Conservation (phyloP, 2,113 vertebrate genomes). For the Chauna torquata region DNA sequence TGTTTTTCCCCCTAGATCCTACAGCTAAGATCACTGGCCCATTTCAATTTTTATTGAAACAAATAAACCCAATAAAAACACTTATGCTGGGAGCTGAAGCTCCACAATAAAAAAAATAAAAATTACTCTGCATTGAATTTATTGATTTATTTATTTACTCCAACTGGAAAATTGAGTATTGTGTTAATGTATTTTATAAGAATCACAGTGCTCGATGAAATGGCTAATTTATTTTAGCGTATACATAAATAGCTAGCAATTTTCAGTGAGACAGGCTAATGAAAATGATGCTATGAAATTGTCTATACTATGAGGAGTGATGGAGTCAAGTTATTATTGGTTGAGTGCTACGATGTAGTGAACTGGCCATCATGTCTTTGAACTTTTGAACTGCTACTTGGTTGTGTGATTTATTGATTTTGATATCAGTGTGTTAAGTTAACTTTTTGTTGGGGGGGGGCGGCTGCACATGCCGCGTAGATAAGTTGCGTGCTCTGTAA, state of each 20-base stretch:
- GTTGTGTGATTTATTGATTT: conserved; percentile 83
- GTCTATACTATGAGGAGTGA: conserved; percentile 81
- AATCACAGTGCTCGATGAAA: conserved; percentile 91
- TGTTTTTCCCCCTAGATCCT: conserved; percentile 14
- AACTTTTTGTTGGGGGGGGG: conserved; percentile 66
- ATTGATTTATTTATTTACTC: conserved; percentile 89
- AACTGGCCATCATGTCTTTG: conserved; percentile 85
- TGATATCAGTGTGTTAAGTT: conserved; percentile 70
- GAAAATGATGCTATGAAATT: conserved; percentile 84
- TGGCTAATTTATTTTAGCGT: conserved; percentile 89
- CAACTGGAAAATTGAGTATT: conserved; percentile 83
- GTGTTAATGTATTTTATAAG: conserved; percentile 88
- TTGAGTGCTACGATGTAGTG: conserved; percentile 75
- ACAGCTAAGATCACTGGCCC: conserved; percentile 71
- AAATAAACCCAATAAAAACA: conserved; percentile 86
- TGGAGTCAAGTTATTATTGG: conserved; percentile 82
- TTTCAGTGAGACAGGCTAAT: conserved; percentile 88
- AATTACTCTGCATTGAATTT: conserved; percentile 78
- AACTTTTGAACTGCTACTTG: conserved; percentile 87
- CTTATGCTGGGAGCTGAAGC: conserved; percentile 76
- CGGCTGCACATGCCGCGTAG: background rate
- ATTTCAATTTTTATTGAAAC: conserved; percentile 85
- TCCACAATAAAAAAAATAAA: conserved; percentile 69
- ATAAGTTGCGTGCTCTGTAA: conserved; percentile 43
- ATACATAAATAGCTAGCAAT: conserved; percentile 95